phyloP scores from a whole-genome alignment of 1,140 invertebrate genomes.

The Mactra quadrangularis region DNA sequence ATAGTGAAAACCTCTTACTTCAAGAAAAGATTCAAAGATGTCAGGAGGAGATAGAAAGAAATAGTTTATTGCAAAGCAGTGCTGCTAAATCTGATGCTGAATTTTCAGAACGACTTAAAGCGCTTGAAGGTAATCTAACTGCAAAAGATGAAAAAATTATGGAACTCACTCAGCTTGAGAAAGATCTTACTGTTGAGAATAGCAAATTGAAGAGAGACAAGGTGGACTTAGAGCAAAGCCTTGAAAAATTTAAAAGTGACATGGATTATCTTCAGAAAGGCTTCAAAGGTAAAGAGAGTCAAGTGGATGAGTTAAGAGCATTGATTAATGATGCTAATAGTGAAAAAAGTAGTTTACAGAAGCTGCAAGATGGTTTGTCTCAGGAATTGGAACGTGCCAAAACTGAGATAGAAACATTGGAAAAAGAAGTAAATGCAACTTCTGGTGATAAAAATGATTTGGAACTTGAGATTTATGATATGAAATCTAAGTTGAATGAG shows the following conservation, averaged over 20 bases:
- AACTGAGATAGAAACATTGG: constrained; percentile 4
- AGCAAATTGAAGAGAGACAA: constrained; percentile 42
- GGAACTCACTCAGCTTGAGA: constrained; percentile 38
- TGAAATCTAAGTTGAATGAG: not conserved
- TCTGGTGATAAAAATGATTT: constrained; percentile 11
- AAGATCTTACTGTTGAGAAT: constrained; percentile 40
- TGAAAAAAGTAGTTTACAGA: constrained; percentile 41
- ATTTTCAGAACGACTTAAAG: constrained; percentile 36
- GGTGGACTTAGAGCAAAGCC: constrained; percentile 40
- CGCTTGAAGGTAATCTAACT: constrained; percentile 50
- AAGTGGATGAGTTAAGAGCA: constrained; percentile 33
- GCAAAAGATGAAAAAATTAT: constrained; percentile 42
- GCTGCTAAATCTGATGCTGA: constrained; percentile 55
- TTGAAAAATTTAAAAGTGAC: constrained; percentile 29
- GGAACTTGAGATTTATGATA: constrained; percentile 4
- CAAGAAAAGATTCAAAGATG: constrained; percentile 48
- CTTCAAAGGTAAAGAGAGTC: constrained; percentile 36
- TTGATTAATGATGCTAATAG: constrained; percentile 24
- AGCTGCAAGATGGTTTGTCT: constrained; percentile 7
- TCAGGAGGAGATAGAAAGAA: constrained; percentile 49
- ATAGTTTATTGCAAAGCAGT: constrained; percentile 49
- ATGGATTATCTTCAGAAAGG: constrained; percentile 45
- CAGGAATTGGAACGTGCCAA: not conserved
- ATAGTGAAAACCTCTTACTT: constrained; percentile 47
- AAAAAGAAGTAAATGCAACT: constrained; percentile 20